Evolutionary conservation across 2,113 vertebrate species (phyloP).

Genomic region (Halichoerus grypus): DNA sequence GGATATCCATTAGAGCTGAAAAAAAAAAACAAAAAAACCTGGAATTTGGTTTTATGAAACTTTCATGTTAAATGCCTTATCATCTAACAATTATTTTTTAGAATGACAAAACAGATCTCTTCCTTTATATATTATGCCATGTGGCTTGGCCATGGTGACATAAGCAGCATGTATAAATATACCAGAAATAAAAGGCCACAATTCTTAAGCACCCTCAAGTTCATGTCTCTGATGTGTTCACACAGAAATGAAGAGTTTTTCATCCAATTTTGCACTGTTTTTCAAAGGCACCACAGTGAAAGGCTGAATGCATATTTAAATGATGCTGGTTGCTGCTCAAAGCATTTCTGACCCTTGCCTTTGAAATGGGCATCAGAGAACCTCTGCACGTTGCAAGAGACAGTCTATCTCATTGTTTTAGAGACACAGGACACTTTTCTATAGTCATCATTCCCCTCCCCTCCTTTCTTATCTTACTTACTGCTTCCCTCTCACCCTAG

Average conservation of each 20-base stretch:
- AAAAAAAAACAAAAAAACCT: neutral
- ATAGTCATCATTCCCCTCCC: neutral
- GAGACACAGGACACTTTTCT: neutral
- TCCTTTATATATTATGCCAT: neutral
- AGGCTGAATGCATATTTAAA: neutral
- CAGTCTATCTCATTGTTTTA: neutral
- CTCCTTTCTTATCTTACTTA: neutral
- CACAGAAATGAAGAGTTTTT: neutral
- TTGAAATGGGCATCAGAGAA: neutral
- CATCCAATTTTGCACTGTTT: neutral
- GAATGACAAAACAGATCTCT: neutral
- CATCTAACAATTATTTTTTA: neutral
- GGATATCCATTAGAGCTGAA: neutral
- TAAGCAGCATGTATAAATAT: neutral
- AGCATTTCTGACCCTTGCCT: neutral
- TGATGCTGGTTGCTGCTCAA: neutral
- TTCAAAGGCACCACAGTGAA: slow-evolving; percentile 1
- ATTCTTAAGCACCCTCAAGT: neutral
- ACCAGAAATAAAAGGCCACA: neutral
- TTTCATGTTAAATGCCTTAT: neutral
- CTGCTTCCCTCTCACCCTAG: neutral
- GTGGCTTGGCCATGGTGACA: neutral
- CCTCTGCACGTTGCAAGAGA: neutral
- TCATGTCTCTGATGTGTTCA: neutral
- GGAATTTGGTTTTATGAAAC: slow-evolving; percentile 32